Percentiles rank a stretch among this genome's conserved stretches.
phyloP scores from a whole-genome alignment of 2,113 vertebrate species.

The Oceanodroma tethys region DNA sequence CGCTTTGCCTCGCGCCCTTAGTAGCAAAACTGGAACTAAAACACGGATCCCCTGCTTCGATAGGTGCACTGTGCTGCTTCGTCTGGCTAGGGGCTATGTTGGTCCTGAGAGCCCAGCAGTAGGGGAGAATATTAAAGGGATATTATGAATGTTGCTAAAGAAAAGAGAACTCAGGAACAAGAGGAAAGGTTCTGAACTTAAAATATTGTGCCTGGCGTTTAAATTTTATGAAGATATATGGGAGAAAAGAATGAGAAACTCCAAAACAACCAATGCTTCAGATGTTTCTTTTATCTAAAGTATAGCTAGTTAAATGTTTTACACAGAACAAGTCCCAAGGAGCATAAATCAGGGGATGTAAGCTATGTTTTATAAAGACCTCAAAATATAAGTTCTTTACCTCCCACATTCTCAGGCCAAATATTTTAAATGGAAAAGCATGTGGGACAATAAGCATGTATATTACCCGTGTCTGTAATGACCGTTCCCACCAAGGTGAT shows the following conservation, averaged over 20 bases:
- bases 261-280: neutral
- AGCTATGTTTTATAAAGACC: neutral
- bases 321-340: neutral
- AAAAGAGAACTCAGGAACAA: neutral
- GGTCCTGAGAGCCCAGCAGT: neutral
- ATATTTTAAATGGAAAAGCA: conserved; percentile 15
- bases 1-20: neutral
- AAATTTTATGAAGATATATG: neutral
- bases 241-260: neutral
- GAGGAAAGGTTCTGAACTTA: neutral
- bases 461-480: neutral
- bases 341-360: conserved; percentile 30
- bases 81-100: accelerated
- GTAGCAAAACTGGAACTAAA: neutral
- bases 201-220: neutral
- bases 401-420: neutral
- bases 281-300: conserved; percentile 36
- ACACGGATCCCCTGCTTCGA: accelerated
- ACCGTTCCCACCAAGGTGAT: neutral
- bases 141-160: neutral
- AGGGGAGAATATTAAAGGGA: neutral
- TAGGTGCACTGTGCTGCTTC: neutral
- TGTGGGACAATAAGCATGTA: neutral
- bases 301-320: neutral
- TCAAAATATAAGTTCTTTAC: neutral